Evolutionary conservation across 2,797 vertebrate genomes (phyloP), one percentile per base, ranked within the genome.

Genomic region (Diplodus sargus): DNA sequence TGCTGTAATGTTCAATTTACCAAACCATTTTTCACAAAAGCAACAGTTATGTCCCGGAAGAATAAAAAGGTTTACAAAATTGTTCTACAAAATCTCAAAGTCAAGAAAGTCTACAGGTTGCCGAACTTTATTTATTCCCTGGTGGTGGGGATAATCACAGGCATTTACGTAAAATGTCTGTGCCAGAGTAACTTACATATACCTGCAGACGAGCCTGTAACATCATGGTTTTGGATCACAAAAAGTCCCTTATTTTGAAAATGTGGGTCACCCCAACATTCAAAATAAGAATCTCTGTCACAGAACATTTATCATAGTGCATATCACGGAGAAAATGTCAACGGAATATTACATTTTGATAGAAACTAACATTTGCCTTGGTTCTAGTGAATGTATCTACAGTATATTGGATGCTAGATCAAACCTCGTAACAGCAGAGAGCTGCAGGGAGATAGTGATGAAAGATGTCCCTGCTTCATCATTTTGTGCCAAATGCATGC

Each of bases 401-500:
- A 39, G 30, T n/a, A 9, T n/a, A 28, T 39, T 49, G 22, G 16
- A 59, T 56, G 62, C 39, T 74, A 5, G 12, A 71, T 63, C 3
- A 62, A 58, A 18, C 30, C 17, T 5, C 1, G 15, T 28, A 20
- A 43, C 34, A 15, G 43, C 57, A 54, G 25, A 42, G 28, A 80
- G 72, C 52, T 34, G 34, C 70, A 34, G 34, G 57, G 68, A 89
- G n/a, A 49, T n/a, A 43, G 58, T 59, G 71, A 83, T 74, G 58
- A 86, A 87, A 78, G 34, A 76, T 78, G 70, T 65, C 58, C 49
- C 60, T 28, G 58, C 53, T 75, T 70, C 52, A 68, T 84, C 70
- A 60, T 69, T 72, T 23, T 70, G 67, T 79, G 71, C 83, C 68
- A 49, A 66, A 70, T 52, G 49, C 47, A 51, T 61, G 57, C 68